Percentiles rank a stretch among this genome's conserved stretches.
Conservation (phyloP, 2,888 invertebrate genomes). For the Germaria angustata region DNA sequence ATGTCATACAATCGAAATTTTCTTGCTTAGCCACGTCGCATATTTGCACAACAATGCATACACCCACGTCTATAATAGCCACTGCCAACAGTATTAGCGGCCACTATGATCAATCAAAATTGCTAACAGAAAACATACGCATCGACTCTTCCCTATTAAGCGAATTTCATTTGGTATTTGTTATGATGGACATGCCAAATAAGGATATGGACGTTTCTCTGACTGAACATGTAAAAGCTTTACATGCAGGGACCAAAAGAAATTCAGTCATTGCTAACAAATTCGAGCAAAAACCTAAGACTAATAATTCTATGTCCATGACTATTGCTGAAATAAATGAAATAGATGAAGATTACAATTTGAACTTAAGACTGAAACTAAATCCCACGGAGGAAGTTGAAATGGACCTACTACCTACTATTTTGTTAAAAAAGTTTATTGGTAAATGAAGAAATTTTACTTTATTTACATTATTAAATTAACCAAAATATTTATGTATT, state of each 20-base stretch:
- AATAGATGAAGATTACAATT: slow-evolving; percentile 78
- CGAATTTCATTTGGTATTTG: slow-evolving; percentile 95
- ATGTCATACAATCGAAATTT: slow-evolving; percentile 96
- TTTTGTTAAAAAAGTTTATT: slow-evolving; percentile 92
- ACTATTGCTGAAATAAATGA: slow-evolving; percentile 39
- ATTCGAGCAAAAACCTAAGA: slow-evolving; percentile 78
- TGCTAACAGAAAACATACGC: slow-evolving; percentile 93
- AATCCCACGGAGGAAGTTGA: slow-evolving; percentile 81
- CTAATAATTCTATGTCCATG: slow-evolving; percentile 76
- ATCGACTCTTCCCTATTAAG: slow-evolving; percentile 92
- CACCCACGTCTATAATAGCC: slow-evolving; percentile 91
- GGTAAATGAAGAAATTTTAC: slow-evolving; percentile 60
- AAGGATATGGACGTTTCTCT: slow-evolving; percentile 80
- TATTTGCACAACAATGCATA: slow-evolving; percentile 89
- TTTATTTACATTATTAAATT: not conserved
- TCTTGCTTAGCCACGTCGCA: slow-evolving; percentile 96
- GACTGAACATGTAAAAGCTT: slow-evolving; percentile 86
- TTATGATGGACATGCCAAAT: slow-evolving; percentile 92
- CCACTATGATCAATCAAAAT: slow-evolving; percentile 92
- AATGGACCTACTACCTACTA: slow-evolving; percentile 87
- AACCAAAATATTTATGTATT: slow-evolving; percentile 6
- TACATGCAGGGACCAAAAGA: slow-evolving; percentile 83
- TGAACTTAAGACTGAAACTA: slow-evolving; percentile 72
- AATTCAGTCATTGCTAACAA: slow-evolving; percentile 71
- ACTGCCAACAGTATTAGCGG: slow-evolving; percentile 96